Conservation (phyloP, 2,797 vertebrate species). For the Smutsia gigantea region DNA sequence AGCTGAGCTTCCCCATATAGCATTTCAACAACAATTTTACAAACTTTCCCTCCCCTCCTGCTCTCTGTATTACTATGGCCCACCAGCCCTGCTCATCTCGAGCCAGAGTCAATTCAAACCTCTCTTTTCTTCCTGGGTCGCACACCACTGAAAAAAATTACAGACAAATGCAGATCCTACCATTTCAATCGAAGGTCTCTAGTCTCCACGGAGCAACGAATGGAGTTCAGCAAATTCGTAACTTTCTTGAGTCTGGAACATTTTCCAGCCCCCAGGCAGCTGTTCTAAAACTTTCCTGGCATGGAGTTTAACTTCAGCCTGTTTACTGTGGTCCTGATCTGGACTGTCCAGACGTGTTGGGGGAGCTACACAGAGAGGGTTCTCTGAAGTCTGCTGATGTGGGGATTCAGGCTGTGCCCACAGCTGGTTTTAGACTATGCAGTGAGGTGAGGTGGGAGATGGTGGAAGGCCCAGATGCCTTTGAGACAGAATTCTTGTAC, state of each 20-base stretch:
- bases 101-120: neutral
- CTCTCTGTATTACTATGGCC: neutral
- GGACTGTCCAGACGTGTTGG: neutral
- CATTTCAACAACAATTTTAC: neutral
- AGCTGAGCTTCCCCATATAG: conserved; percentile 4
- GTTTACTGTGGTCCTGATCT: neutral
- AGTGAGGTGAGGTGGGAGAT: neutral
- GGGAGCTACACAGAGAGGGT: neutral
- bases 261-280: neutral
- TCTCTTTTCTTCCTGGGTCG: conserved; percentile 26
- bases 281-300: neutral
- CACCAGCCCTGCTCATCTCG: neutral
- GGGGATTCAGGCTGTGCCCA: neutral
- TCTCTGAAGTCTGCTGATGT: neutral
- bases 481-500: neutral
- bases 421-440: neutral
- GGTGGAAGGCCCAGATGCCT: neutral
- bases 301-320: neutral
- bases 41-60: neutral
- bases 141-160: conserved; percentile 11
- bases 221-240: conserved; percentile 15
- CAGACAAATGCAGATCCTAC: neutral
- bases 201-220: conserved; percentile 3
- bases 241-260: neutral
- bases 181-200: conserved; percentile 16